phyloP scores from a whole-genome alignment of 64 coral and sea anemone genomes.

The Exaiptasia diaphana region DNA sequence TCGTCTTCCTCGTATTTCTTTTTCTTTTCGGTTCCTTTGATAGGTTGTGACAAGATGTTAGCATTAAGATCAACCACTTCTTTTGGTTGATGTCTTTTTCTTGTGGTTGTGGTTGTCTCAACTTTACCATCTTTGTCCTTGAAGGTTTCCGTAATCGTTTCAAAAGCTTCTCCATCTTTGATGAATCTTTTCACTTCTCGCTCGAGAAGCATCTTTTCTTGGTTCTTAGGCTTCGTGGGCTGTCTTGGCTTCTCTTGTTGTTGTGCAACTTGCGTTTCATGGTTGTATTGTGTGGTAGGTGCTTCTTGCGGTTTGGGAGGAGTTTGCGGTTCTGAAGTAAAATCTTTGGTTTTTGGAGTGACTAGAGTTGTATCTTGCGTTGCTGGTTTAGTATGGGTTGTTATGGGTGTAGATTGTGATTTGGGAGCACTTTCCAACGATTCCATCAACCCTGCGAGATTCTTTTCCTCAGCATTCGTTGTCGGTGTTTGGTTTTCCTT shows the following conservation, averaged over 20 bases:
- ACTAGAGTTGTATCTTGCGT: too few species aligned
- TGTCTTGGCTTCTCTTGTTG: too few species aligned
- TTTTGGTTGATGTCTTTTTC: neutral
- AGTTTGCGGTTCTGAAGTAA: too few species aligned
- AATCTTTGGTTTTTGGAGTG: too few species aligned
- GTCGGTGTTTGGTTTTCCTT: neutral
- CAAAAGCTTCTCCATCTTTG: neutral
- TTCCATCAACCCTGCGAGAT: neutral
- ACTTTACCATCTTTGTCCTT: neutral
- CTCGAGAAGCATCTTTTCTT: too few species aligned
- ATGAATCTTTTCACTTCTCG: too few species aligned
- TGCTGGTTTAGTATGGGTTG: neutral
- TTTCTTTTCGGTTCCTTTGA: neutral
- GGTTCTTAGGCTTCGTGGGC: too few species aligned
- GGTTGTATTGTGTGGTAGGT: too few species aligned
- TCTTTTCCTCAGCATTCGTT: neutral
- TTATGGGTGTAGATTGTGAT: too few species aligned
- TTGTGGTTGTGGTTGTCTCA: neutral
- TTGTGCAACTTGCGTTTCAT: too few species aligned
- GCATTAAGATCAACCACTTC: neutral
- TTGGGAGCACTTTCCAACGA: neutral
- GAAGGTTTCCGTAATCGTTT: neutral
- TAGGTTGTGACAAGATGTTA: neutral
- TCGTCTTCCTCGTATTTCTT: neutral
- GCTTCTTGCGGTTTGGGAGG: too few species aligned